Evolutionary conservation across 2,797 vertebrate genomes (phyloP).

Genomic region (Chaunax sp.): DNA sequence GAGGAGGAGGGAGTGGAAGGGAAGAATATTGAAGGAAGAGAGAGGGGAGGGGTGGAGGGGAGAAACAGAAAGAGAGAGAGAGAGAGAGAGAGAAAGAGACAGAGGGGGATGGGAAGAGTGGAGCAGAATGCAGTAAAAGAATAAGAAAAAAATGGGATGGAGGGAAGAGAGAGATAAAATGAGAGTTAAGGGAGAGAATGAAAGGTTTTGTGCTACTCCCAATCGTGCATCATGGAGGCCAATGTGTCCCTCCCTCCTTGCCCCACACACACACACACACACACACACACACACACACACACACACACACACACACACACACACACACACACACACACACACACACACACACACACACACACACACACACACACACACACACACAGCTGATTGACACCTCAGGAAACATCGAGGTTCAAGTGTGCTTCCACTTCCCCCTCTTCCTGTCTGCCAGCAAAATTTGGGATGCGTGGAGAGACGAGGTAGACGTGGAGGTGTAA

Average conservation of each 20-base stretch:
- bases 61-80: constrained; percentile 37
- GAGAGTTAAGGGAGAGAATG: constrained; percentile 30
- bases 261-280: constrained; percentile 4
- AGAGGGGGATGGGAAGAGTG: constrained; percentile 73
- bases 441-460: constrained; percentile 18
- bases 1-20: constrained; percentile 37
- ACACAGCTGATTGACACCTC: constrained; percentile 40
- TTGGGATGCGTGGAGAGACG: constrained; percentile 7
- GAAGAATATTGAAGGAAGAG: constrained; percentile 53
- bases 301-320: constrained; percentile 19
- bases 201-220: constrained; percentile 22
- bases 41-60: constrained; percentile 48
- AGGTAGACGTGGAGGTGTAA: constrained; percentile 11
- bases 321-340: constrained; percentile 9
- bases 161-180: constrained; percentile 47
- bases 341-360: constrained; percentile 6
- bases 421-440: constrained; percentile 40
- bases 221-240: constrained; percentile 30
- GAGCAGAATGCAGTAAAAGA: constrained; percentile 78
- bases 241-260: neutral
- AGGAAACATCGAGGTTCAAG: constrained; percentile 30
- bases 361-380: constrained; percentile 2
- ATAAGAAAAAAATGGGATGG: constrained; percentile 58
- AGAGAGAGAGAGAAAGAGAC: constrained; percentile 3
- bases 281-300: constrained; percentile 11